These are phyloP conservation scores for Drosophila setosimentum DNA, from an alignment of 2,888 invertebrate genomes.

Conservation along the genomic window DNA sequence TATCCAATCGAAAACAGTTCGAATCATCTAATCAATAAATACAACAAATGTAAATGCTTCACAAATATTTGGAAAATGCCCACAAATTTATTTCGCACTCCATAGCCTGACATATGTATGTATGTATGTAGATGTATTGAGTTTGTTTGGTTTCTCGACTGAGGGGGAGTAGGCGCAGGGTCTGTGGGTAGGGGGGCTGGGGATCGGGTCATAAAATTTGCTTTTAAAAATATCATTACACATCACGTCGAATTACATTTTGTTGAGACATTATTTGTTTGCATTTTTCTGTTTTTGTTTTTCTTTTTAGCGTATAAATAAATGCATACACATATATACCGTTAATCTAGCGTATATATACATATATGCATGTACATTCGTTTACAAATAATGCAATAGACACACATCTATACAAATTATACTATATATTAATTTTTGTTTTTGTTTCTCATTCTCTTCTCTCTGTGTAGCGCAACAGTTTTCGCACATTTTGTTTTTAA, in stretches of 20 bases:
- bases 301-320: constrained; percentile 73
- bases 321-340: constrained; percentile 72
- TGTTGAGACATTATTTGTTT: constrained; percentile 64
- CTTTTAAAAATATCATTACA: constrained; percentile 84
- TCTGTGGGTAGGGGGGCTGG: constrained; percentile 30
- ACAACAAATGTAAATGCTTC: constrained; percentile 67
- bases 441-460: constrained; percentile 50
- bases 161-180: not conserved
- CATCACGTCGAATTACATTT: constrained; percentile 82
- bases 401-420: constrained; percentile 84
- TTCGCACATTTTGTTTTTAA: constrained; percentile 49
- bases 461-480: constrained; percentile 40
- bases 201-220: constrained; percentile 76
- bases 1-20: not conserved
- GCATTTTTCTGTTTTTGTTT: constrained; percentile 18
- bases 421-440: constrained; percentile 74
- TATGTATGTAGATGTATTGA: constrained; percentile 20
- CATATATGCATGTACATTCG: constrained; percentile 71
- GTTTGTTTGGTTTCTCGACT: constrained; percentile 8
- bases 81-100: constrained; percentile 73
- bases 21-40: constrained; percentile 30
- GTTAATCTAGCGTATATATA: constrained; percentile 21
- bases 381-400: constrained; percentile 83
- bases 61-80: constrained; percentile 83
- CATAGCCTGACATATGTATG: constrained; percentile 35